These are phyloP conservation scores for Atethmia centrago DNA, from an alignment of 2,888 invertebrate genomes.

Conservation along the genomic window DNA sequence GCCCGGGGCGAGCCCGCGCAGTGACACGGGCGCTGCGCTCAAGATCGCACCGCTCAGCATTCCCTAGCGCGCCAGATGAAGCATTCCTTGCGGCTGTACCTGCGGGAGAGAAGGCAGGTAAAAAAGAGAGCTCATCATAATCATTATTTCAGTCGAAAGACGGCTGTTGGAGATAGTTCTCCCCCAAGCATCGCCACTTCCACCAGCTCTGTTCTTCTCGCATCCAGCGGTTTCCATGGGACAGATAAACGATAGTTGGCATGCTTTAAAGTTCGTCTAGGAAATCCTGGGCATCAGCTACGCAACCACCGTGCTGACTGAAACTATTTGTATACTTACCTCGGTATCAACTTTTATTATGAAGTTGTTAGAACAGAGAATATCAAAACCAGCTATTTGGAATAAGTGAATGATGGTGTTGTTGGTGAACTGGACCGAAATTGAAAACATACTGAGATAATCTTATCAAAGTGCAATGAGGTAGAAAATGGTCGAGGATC, in stretches of 20 bases:
- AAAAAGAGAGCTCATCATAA: not conserved
- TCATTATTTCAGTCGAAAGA: not conserved
- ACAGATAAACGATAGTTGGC: not conserved
- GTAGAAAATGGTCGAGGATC: too few relatives aligned
- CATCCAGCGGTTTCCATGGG: not conserved
- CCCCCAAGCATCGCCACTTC: not conserved
- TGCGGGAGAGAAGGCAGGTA: not conserved
- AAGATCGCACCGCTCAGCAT: constrained; percentile 90
- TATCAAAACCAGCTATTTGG: too few relatives aligned
- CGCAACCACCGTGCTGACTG: too few relatives aligned
- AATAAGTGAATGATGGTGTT: too few relatives aligned
- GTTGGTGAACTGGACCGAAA: too few relatives aligned
- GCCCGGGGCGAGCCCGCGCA: constrained; percentile 91
- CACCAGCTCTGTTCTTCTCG: not conserved
- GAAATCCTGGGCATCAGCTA: too few relatives aligned
- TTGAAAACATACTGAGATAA: too few relatives aligned
- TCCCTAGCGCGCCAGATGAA: constrained; percentile 70
- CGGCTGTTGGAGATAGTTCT: not conserved
- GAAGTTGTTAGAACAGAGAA: too few relatives aligned
- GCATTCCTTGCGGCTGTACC: constrained; percentile 66
- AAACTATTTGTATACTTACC: too few relatives aligned
- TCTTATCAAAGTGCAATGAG: too few relatives aligned
- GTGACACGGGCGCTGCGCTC: constrained; percentile 88
- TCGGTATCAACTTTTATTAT: too few relatives aligned
- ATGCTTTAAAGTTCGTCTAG: not conserved